Evolutionary conservation across 2,113 vertebrate species (phyloP), one percentile per base, ranked within the genome.

Genomic region (Hydrolagus affinis): DNA sequence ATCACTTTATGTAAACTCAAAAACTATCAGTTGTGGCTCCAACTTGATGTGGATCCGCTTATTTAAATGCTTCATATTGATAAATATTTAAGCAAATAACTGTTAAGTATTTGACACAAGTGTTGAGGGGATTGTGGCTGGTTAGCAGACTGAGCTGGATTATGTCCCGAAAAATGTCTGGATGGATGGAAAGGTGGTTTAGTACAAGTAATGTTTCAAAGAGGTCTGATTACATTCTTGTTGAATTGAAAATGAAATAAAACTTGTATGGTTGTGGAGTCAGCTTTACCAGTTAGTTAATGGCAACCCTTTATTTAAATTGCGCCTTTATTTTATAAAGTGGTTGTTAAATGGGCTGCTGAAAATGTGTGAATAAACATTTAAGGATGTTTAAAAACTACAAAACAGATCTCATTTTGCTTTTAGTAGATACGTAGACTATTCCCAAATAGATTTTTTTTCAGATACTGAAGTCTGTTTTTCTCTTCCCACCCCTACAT

Each of bases 331-430:
- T n/a, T 62, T 72, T 59, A 44, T 62, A 64, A 83, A 83, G 62
- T 30, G 59, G 78, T 62, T 83, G 78, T 66, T 66, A 83, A 80
- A 66, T 83, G 62, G 59, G 66, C 78, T 83, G 78, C 62, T 83
- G 78, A 66, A 75, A 83, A 17, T 83, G n/a, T 66, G 60, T 83
- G 62, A 83, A 83, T 83, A 83, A 83, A 83, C 66, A 62, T 83
- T 83, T 64, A 66, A 80, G 44, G 62, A 80, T 64, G 66, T 64
- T 64, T 2, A 15, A 80, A 28, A 60, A 28, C 14, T 12, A 7
- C 57, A 9, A 62, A 83, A 66, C 25, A 66, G 59, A 30, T 66
- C 30, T 6, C 66, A 15, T 83, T 66, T 83, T 21, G 17, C 32
- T 56, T 75, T 75, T 68, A 28, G 7, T 59, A 10, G 15, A 83